phyloP scores from a whole-genome alignment of 1,140 invertebrate genomes.

The Potamilus streckersoni region DNA sequence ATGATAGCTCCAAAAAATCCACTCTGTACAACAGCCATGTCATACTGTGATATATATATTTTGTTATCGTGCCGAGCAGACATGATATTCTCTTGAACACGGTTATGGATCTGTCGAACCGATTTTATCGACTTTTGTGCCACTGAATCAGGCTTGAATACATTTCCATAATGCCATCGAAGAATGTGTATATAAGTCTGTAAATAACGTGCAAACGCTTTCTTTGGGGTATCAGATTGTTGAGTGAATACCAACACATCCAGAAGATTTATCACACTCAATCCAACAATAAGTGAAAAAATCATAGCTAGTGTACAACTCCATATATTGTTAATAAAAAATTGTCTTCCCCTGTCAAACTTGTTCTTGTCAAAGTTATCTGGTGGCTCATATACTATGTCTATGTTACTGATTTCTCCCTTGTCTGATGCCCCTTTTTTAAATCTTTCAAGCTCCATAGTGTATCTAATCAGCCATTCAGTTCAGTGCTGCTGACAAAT shows the following conservation, averaged over 20 bases:
- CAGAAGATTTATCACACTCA: conserved; percentile 40
- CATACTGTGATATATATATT: conserved; percentile 76
- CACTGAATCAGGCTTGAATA: conserved; percentile 38
- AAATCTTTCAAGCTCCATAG: too few species aligned
- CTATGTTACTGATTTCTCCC: background rate
- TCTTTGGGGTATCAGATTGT: conserved; percentile 67
- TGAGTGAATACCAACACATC: conserved; percentile 67
- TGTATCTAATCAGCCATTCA: too few species aligned
- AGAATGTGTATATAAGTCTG: conserved; percentile 79
- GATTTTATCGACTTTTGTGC: conserved; percentile 33
- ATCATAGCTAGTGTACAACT: conserved; percentile 32
- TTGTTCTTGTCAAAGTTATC: conserved; percentile 33
- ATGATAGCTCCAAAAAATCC: conserved; percentile 83
- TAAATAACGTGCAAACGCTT: conserved; percentile 82
- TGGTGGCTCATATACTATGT: conserved; percentile 3
- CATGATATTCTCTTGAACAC: conserved; percentile 58
- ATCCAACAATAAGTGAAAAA: conserved; percentile 39
- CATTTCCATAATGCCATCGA: conserved; percentile 74
- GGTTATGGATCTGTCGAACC: conserved; percentile 69
- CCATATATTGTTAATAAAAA: conserved; percentile 33
- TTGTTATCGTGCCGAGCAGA: background rate
- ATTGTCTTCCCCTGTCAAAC: conserved; percentile 32
- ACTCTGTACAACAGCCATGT: conserved; percentile 80
- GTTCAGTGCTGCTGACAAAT: too few species aligned
- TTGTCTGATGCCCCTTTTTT: conserved; percentile 1